Percentiles rank a stretch among this genome's conserved stretches.
Conservation (phyloP, 2,797 vertebrate genomes). For the Phaenicophaeus curvirostris region DNA sequence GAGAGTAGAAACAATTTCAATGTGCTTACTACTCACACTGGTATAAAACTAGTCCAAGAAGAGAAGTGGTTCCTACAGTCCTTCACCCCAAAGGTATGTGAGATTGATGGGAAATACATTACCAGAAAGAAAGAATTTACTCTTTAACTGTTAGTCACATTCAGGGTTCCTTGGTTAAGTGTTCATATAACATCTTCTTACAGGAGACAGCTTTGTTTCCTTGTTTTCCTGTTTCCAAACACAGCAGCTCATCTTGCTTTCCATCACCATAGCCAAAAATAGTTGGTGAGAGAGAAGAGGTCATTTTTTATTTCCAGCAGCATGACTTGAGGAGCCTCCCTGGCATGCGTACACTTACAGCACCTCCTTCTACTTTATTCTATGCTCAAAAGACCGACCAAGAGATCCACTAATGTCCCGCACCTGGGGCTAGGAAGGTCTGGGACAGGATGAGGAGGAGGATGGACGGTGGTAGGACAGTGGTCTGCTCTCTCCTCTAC, state of each 20-base stretch:
- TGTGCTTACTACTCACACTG: neutral
- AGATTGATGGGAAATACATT: constrained; percentile 22
- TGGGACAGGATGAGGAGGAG: neutral
- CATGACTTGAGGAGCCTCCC: constrained; percentile 4
- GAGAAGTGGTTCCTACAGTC: neutral
- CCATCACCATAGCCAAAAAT: constrained; percentile 47
- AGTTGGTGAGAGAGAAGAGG: constrained; percentile 54
- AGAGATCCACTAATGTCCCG: neutral
- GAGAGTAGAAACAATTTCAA: constrained; percentile 20
- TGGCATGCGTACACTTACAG: constrained; percentile 4
- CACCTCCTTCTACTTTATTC: constrained; percentile 32
- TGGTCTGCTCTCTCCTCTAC: neutral
- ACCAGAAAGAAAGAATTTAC: constrained; percentile 19
- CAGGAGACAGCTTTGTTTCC: constrained; percentile 65
- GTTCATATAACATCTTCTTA: constrained; percentile 65
- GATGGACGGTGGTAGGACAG: neutral
- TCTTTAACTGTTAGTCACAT: constrained; percentile 28
- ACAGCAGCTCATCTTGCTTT: constrained; percentile 55
- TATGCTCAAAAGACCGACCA: neutral
- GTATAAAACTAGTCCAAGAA: neutral
- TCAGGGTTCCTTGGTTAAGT: constrained; percentile 41
- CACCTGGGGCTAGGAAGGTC: neutral
- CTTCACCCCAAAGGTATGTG: neutral
- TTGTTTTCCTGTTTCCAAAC: constrained; percentile 68
- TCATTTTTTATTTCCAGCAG: constrained; percentile 32